Evolutionary conservation across 2,113 vertebrate genomes (phyloP).

Genomic region (Conger conger): DNA sequence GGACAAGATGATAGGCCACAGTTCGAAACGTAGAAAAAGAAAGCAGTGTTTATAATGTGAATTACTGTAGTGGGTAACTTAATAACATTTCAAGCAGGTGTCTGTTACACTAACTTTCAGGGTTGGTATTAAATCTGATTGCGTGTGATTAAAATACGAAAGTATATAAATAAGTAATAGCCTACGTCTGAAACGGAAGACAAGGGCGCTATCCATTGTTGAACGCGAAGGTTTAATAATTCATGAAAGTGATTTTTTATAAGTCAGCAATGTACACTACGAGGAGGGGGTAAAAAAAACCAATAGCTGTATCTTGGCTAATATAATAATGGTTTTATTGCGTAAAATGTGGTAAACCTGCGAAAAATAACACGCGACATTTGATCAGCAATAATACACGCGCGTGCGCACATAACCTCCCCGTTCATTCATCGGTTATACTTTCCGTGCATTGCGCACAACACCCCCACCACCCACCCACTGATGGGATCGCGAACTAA

Average conservation of each 20-base stretch:
- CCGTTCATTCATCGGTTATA: constrained; percentile 22
- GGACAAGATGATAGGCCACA: no score
- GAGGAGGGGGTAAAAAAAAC: neutral
- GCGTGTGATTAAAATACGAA: constrained; percentile 9
- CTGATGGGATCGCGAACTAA: constrained; percentile 1
- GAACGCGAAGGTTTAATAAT: constrained; percentile 13
- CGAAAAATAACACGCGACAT: neutral
- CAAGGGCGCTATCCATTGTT: neutral
- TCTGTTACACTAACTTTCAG: neutral
- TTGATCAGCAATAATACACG: neutral
- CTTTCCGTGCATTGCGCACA: constrained; percentile 9
- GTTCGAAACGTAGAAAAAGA: no score
- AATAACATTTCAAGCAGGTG: neutral
- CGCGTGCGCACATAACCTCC: neutral
- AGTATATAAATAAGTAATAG: constrained; percentile 25
- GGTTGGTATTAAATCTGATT: neutral
- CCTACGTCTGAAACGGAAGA: constrained; percentile 12
- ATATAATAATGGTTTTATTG: neutral
- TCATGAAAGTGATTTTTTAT: neutral
- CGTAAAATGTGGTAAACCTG: neutral
- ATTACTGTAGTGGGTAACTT: neutral
- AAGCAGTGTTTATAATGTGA: neutral
- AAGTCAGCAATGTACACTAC: neutral
- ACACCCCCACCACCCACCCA: constrained; percentile 14
- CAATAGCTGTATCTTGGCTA: neutral